Conservation (phyloP, 2,113 vertebrate genomes). For the Pachycephala philippinensis region DNA sequence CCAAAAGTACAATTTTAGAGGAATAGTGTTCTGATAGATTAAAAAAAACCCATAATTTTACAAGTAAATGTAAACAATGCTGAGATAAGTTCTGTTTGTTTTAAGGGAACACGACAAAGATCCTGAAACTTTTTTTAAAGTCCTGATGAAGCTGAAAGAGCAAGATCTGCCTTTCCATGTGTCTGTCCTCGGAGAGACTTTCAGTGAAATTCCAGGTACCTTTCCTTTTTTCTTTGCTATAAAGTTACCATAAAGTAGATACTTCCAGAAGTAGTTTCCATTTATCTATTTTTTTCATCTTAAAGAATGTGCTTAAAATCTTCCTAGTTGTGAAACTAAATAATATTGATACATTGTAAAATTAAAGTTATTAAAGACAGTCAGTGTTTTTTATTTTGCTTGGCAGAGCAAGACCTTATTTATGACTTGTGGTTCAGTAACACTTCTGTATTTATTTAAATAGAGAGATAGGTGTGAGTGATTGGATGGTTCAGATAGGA, state of each 20-base stretch:
- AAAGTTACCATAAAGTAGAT: not conserved
- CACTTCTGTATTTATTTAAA: slow-evolving; percentile 48
- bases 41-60: not conserved
- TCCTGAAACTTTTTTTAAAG: slow-evolving; percentile 93
- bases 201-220: slow-evolving; percentile 89
- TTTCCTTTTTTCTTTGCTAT: not conserved
- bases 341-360: not conserved
- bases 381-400: slow-evolving; percentile 49
- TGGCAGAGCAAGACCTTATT: slow-evolving; percentile 18
- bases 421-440: slow-evolving; percentile 43
- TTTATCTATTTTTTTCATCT: not conserved
- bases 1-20: not conserved
- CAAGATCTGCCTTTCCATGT: slow-evolving; percentile 79
- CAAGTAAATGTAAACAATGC: not conserved
- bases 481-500: slow-evolving; percentile 13
- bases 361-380: slow-evolving; percentile 1
- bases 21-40: not conserved
- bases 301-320: not conserved
- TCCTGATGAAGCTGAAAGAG: slow-evolving; percentile 84
- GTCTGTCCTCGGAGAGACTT: slow-evolving; percentile 89
- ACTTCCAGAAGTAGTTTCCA: not conserved
- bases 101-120: slow-evolving; percentile 96
- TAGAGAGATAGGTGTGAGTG: slow-evolving; percentile 1
- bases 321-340: not conserved
- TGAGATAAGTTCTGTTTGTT: slow-evolving; percentile 82